These are phyloP conservation scores for Asarcornis scutulata DNA, from an alignment of 2,113 vertebrate genomes.

Conservation along the genomic window DNA sequence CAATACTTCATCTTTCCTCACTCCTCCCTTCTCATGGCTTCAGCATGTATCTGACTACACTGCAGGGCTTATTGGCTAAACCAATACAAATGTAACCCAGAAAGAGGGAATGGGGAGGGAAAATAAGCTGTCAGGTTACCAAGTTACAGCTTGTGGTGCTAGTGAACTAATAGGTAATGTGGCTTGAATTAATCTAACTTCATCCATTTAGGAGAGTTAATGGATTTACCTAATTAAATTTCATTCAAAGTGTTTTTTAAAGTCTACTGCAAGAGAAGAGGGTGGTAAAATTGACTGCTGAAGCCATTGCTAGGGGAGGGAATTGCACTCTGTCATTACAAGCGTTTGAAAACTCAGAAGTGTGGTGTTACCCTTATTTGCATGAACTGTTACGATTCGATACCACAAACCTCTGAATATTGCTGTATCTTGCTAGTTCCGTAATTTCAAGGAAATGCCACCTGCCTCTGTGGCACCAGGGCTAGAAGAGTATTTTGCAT, in stretches of 20 bases:
- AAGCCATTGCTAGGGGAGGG: background rate
- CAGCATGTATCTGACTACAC: background rate
- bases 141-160: background rate
- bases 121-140: background rate
- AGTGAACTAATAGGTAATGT: background rate
- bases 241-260: background rate
- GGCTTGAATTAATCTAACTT: background rate
- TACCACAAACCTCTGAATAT: background rate
- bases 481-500: background rate
- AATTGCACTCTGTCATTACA: accelerated
- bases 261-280: background rate
- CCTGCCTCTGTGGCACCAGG: background rate
- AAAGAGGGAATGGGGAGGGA: background rate
- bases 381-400: background rate
- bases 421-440: background rate
- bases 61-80: background rate
- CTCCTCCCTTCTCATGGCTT: background rate
- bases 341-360: background rate
- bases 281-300: background rate
- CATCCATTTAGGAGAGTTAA: background rate
- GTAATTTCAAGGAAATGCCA: background rate
- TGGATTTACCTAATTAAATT: background rate
- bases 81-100: background rate
- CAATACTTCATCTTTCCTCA: background rate
- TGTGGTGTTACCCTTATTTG: background rate